Conservation (phyloP, 2,888 invertebrate species). For the Lepidochrysops patricia region DNA sequence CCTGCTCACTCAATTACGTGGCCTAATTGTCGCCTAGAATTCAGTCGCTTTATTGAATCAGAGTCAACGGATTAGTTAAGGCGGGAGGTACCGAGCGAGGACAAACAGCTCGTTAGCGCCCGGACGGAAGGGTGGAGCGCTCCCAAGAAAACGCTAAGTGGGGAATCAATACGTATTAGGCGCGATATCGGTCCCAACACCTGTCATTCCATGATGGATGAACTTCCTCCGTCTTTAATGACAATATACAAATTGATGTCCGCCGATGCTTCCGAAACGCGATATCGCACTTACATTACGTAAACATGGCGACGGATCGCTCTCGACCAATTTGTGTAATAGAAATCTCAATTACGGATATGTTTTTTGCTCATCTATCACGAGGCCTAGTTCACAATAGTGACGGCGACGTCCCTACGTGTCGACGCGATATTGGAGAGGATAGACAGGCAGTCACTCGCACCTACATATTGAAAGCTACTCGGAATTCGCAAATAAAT, state of each 20-base stretch:
- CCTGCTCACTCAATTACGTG: conserved; percentile 5
- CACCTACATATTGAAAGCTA: conserved; percentile 71
- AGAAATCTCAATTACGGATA: conserved; percentile 73
- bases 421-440: conserved; percentile 66
- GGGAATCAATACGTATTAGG: conserved; percentile 75
- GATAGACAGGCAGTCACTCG: conserved; percentile 65
- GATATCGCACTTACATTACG: conserved; percentile 69
- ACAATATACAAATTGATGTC: conserved; percentile 75
- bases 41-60: conserved; percentile 15
- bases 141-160: conserved; percentile 73
- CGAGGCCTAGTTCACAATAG: conserved; percentile 60
- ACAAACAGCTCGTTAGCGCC: conserved; percentile 72
- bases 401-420: conserved; percentile 60
- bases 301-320: conserved; percentile 62
- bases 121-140: conserved; percentile 70
- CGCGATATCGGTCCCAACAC: conserved; percentile 68
- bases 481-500: conserved; percentile 71
- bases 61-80: conserved; percentile 20
- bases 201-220: conserved; percentile 73
- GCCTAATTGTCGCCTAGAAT: conserved; percentile 15
- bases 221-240: conserved; percentile 69
- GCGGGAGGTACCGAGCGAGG: conserved; percentile 50
- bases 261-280: conserved; percentile 65
- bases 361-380: conserved; percentile 72
- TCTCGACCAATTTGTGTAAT: conserved; percentile 68